phyloP scores from a whole-genome alignment of 2,888 invertebrate genomes.

The Acronicta alni region DNA sequence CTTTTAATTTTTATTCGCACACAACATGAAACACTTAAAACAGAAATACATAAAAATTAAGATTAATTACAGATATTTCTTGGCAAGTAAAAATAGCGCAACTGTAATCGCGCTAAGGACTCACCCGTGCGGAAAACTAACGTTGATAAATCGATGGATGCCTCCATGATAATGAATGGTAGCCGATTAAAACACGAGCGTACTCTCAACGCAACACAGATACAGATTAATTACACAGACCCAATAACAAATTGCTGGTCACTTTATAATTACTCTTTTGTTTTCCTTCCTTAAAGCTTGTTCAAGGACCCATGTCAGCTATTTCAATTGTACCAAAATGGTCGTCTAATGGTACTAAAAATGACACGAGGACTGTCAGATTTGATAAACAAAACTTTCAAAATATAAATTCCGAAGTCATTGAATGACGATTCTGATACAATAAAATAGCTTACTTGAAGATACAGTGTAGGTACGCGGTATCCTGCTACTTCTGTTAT shows the following conservation, averaged over 20 bases:
- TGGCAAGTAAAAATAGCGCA: conserved; percentile 29
- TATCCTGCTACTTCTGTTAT: too few relatives aligned
- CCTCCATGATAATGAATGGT: conserved; percentile 43
- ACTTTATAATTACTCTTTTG: conserved; percentile 57
- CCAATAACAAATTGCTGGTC: conserved; percentile 60
- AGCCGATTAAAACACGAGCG: conserved; percentile 50
- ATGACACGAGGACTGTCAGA: too few relatives aligned
- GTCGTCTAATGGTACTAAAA: too few relatives aligned
- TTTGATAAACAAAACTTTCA: too few relatives aligned
- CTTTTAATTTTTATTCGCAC: conserved; percentile 7
- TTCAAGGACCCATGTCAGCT: too few relatives aligned
- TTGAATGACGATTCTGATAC: too few relatives aligned
- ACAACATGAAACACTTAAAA: conserved; percentile 4
- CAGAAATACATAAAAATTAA: conserved; percentile 30
- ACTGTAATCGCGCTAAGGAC: conserved; percentile 24
- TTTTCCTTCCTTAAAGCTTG: conserved; percentile 48
- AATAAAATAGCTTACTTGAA: too few relatives aligned
- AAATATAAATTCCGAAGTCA: too few relatives aligned
- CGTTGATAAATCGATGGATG: conserved; percentile 51
- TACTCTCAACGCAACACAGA: conserved; percentile 53
- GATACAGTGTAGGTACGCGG: too few relatives aligned
- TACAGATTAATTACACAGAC: conserved; percentile 61
- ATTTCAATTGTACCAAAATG: too few relatives aligned
- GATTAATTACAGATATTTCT: conserved; percentile 45
- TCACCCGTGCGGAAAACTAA: conserved; percentile 37